phyloP scores from a whole-genome alignment of 2,888 invertebrate species.

The Drosophila histrio region DNA sequence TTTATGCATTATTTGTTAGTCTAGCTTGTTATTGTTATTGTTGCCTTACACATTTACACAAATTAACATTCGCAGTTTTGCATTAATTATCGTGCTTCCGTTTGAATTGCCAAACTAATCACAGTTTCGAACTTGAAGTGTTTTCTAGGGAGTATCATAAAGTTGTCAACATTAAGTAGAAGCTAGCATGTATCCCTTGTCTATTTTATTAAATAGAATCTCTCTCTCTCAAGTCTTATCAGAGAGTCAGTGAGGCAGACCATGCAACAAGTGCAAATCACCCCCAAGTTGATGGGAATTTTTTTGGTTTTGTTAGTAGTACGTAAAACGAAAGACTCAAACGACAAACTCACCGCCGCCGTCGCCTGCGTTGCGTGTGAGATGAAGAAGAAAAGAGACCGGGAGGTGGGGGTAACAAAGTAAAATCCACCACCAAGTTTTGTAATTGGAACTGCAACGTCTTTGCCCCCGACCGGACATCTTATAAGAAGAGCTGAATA shows the following conservation, averaged over 20 bases:
- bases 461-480: conserved; percentile 58
- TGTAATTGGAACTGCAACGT: conserved; percentile 66
- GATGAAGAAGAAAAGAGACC: conserved; percentile 19
- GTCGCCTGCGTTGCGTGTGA: conserved; percentile 56
- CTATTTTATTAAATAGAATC: conserved; percentile 27
- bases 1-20: conserved; percentile 68
- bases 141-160: conserved; percentile 2
- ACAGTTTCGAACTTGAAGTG: conserved; percentile 32
- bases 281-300: conserved; percentile 41
- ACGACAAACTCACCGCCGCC: conserved; percentile 58
- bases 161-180: neutral
- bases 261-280: conserved; percentile 42
- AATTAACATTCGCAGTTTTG: conserved; percentile 74
- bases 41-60: conserved; percentile 71
- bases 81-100: conserved; percentile 77
- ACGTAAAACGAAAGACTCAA: conserved; percentile 72
- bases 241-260: conserved; percentile 55
- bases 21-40: conserved; percentile 31
- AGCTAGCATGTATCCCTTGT: neutral
- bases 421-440: conserved; percentile 70
- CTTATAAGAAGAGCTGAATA: conserved; percentile 76
- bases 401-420: neutral
- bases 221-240: conserved; percentile 53
- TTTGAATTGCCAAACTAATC: conserved; percentile 56
- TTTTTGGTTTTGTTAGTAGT: conserved; percentile 1